Evolutionary conservation across 1,140 invertebrate genomes (phyloP).

Genomic region (Oedothorax gibbosus): DNA sequence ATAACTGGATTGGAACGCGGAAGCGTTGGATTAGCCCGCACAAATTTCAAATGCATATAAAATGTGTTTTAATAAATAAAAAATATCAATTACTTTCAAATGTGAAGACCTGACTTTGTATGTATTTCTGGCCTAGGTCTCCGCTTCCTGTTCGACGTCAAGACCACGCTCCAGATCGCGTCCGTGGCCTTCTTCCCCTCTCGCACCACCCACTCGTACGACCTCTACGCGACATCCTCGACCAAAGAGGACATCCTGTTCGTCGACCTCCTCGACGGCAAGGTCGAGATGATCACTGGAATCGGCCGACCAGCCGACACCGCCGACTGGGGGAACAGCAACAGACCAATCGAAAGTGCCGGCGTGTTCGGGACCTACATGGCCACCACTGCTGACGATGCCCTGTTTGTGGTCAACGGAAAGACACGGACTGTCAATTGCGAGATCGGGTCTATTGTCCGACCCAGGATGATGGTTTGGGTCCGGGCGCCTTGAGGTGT

Average conservation of each 20-base stretch:
- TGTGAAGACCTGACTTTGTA: neutral
- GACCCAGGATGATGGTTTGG: constrained; percentile 78
- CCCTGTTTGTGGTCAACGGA: constrained; percentile 81
- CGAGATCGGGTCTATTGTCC: constrained; percentile 78
- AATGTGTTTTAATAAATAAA: no score
- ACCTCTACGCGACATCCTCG: constrained; percentile 80
- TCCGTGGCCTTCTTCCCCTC: constrained; percentile 84
- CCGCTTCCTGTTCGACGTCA: constrained; percentile 82
- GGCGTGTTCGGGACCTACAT: constrained; percentile 81
- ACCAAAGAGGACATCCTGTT: constrained; percentile 83
- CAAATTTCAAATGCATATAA: no score
- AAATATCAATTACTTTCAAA: no score
- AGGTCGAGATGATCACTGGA: constrained; percentile 84
- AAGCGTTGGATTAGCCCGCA: no score
- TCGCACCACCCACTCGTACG: constrained; percentile 80
- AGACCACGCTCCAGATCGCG: constrained; percentile 81
- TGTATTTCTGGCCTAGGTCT: constrained; percentile 69
- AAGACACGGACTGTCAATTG: constrained; percentile 82
- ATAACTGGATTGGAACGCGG: no score
- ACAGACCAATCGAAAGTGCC: constrained; percentile 78
- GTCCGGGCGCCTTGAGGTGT: constrained; percentile 68
- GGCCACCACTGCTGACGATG: constrained; percentile 79
- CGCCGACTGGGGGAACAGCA: constrained; percentile 77
- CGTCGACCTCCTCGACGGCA: constrained; percentile 80
- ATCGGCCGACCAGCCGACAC: constrained; percentile 75